Evolutionary conservation across 2,888 invertebrate genomes (phyloP).

Genomic region (Bursaphelenchus okinawaensis): DNA sequence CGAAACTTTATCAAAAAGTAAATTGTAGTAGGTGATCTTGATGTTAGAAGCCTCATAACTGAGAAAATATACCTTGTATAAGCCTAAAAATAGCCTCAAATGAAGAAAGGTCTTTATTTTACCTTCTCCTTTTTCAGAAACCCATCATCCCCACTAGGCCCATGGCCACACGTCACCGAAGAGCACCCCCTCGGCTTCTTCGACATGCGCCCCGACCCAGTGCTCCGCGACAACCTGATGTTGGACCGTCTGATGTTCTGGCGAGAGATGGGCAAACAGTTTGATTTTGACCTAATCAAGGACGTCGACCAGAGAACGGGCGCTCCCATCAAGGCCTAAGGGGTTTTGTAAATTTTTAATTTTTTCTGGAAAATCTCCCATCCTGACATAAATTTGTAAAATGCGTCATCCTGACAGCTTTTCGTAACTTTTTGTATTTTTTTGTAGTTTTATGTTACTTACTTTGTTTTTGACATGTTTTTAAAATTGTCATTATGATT

Average conservation of each 20-base stretch:
- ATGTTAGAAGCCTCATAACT: too few species aligned
- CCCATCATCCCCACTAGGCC: constrained; percentile 14
- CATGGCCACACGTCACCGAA: constrained; percentile 20
- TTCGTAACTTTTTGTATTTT: too few species aligned
- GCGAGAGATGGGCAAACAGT: constrained; percentile 4
- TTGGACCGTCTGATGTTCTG: constrained; percentile 20
- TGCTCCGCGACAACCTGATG: constrained; percentile 24
- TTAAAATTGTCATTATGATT: too few species aligned
- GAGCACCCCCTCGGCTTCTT: constrained; percentile 24
- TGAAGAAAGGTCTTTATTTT: too few species aligned
- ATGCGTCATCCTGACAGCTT: neutral
- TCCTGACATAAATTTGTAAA: neutral
- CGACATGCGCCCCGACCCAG: constrained; percentile 25
- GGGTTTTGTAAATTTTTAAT: neutral
- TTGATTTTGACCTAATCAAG: constrained; percentile 11
- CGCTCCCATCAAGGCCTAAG: neutral
- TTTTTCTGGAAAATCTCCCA: neutral
- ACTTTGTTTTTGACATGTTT: too few species aligned
- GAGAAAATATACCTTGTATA: too few species aligned
- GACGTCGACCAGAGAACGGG: constrained; percentile 13
- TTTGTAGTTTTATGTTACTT: too few species aligned
- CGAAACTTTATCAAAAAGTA: too few species aligned
- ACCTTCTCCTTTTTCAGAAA: constrained; percentile 16
- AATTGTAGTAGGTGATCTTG: too few species aligned
- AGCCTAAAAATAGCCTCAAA: too few species aligned